Conservation (phyloP, 2,797 vertebrate genomes). For the Cirrhinus molitorella region DNA sequence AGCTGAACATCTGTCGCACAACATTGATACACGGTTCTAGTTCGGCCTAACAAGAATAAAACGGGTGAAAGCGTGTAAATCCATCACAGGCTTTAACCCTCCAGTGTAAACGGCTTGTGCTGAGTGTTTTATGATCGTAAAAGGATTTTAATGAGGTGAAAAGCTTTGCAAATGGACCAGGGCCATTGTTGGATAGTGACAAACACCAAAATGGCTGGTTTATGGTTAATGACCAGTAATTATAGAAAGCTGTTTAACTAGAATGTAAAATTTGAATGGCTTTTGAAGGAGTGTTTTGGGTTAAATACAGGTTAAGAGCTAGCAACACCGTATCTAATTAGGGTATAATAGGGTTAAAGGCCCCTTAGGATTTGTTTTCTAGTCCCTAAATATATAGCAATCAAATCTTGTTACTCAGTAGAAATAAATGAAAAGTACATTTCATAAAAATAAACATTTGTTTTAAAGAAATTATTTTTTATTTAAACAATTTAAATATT, state of each 20-base stretch:
- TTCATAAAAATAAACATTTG: neutral
- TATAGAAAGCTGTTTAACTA: conserved; percentile 14
- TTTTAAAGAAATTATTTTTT: neutral
- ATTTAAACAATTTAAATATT: neutral
- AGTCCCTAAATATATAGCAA: neutral
- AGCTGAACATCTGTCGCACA: conserved; percentile 10
- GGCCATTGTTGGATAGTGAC: neutral
- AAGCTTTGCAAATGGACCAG: neutral
- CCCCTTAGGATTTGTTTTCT: neutral
- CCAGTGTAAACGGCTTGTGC: neutral
- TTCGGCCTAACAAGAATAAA: neutral
- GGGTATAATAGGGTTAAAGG: neutral
- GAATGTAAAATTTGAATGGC: neutral
- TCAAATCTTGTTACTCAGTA: neutral
- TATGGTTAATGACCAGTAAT: neutral
- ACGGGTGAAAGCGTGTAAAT: conserved; percentile 38
- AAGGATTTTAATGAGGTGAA: conserved; percentile 40
- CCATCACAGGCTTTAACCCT: neutral
- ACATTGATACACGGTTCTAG: neutral
- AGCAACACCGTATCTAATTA: neutral
- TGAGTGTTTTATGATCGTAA: conserved; percentile 39
- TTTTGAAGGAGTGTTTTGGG: neutral
- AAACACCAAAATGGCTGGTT: conserved; percentile 15
- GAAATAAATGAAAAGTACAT: neutral
- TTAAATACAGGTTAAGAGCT: neutral